Evolutionary conservation across 2,888 invertebrate genomes (phyloP), one percentile per base, ranked within the genome.

Genomic region (Rhagophthalmus giganteus): DNA sequence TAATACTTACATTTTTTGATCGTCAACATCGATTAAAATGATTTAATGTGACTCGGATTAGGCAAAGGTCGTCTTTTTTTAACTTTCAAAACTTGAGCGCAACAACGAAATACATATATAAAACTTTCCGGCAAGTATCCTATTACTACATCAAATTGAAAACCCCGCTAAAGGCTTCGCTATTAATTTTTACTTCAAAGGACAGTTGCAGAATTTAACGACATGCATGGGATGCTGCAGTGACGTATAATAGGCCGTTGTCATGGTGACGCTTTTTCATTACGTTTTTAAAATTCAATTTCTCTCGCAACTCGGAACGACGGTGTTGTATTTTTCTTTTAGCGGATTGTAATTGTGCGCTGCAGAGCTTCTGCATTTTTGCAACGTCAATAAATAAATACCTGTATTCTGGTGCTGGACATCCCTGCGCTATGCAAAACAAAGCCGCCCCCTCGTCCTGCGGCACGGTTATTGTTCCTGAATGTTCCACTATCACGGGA

Each of bases 371-470:
- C 35, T 25, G 34, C 51, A 51, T 45, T 45, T n/a, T 34, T 32
- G 26, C 34, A 35, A 9, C 30, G 10, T 51, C 28, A 51, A 51
- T 51, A 51, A 51, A 27, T 32, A 44, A 52, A 45, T 78, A 88
- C 88, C 86, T 82, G 77, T 87, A 83, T 75, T 84, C 85, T n/a
- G 88, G 87, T 28, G 86, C 79, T 47, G 89, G 89, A 74, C 87
- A 87, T 45, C 86, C 88, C 70, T 85, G 86, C n/a, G 88, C 86
- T 31, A 88, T 83, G 74, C 90, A 90, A 54, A 89, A 79, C 58
- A 90, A 74, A 44, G 88, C 86, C 3, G 86, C 86, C 41, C 84
- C 85, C 70, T 86, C 86, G 60, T 87, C 87, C 71, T 87, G 85
- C 37, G 84, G 81, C 34, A 86, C 86, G 61, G 84, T 82, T 16